Percentiles rank a stretch among this genome's conserved stretches.
Conservation (phyloP, 1,140 invertebrate genomes). For the Lysiphlebus fabarum region DNA sequence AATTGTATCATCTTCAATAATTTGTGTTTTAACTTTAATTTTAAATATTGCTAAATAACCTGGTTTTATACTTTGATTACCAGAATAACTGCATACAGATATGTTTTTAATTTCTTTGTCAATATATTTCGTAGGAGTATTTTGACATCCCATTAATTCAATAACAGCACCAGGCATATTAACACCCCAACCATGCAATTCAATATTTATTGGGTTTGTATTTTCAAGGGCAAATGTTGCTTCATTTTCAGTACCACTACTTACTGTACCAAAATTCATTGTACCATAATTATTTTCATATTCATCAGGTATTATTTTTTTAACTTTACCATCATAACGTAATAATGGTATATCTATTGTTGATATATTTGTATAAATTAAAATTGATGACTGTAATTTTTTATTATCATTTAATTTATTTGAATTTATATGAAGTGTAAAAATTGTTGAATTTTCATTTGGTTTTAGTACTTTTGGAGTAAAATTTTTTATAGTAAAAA, state of each 20-base stretch:
- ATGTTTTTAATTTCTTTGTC: slow-evolving; percentile 48
- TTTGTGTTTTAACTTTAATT: slow-evolving; percentile 67
- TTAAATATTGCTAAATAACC: slow-evolving; percentile 72
- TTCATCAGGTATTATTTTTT: slow-evolving; percentile 56
- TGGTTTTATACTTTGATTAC: slow-evolving; percentile 59
- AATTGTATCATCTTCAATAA: slow-evolving; percentile 65
- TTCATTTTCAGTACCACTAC: slow-evolving; percentile 64
- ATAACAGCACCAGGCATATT: slow-evolving; percentile 67
- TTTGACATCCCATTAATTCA: slow-evolving; percentile 68
- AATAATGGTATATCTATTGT: slow-evolving; percentile 66
- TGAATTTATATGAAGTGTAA: slow-evolving; percentile 60
- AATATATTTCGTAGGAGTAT: slow-evolving; percentile 54
- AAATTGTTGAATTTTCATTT: slow-evolving; percentile 60
- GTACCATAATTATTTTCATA: slow-evolving; percentile 57
- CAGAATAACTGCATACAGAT: slow-evolving; percentile 45
- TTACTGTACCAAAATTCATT: slow-evolving; percentile 75
- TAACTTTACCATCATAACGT: slow-evolving; percentile 73
- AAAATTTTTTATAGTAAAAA: slow-evolving; percentile 65
- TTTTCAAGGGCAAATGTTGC: slow-evolving; percentile 73
- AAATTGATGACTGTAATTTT: slow-evolving; percentile 64
- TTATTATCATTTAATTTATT: slow-evolving; percentile 57
- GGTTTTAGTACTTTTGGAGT: slow-evolving; percentile 62
- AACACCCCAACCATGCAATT: slow-evolving; percentile 64
- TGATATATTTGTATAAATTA: slow-evolving; percentile 73
- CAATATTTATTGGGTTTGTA: slow-evolving; percentile 71